Conservation (phyloP, 2,888 invertebrate genomes). For the Allolobophora icterica region DNA sequence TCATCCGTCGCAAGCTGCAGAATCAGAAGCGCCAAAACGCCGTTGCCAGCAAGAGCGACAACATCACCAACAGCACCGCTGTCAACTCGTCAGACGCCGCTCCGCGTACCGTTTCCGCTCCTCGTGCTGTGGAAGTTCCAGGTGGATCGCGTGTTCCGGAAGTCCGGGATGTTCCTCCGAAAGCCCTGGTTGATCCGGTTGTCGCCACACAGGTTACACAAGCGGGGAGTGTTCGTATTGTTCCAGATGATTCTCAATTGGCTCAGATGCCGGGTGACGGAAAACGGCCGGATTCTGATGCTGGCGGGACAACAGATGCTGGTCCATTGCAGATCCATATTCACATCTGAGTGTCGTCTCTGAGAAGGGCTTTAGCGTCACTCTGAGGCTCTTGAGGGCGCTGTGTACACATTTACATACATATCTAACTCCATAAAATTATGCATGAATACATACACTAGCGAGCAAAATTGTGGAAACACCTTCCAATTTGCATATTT, state of each 20-base stretch:
- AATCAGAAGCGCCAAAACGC: not conserved
- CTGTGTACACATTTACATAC: no score
- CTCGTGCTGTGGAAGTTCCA: not conserved
- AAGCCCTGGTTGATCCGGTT: not conserved
- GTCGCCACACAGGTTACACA: not conserved
- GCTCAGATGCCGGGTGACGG: no score
- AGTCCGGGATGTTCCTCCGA: not conserved
- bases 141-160: not conserved
- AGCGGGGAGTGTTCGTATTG: not conserved
- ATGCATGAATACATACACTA: no score
- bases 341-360: not conserved
- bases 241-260: no score
- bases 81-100: not conserved
- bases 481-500: no score
- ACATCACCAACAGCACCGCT: not conserved
- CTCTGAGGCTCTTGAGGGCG: no score
- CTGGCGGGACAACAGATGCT: not conserved
- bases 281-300: no score
- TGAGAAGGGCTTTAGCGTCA: no score
- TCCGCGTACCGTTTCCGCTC: not conserved
- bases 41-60: not conserved
- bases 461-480: no score
- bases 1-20: conserved; percentile 5
- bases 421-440: no score
- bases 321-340: not conserved